Evolutionary conservation across 2,888 invertebrate species (phyloP), one percentile per base, ranked within the genome.

Genomic region (Lepidocyrtoides sp.): DNA sequence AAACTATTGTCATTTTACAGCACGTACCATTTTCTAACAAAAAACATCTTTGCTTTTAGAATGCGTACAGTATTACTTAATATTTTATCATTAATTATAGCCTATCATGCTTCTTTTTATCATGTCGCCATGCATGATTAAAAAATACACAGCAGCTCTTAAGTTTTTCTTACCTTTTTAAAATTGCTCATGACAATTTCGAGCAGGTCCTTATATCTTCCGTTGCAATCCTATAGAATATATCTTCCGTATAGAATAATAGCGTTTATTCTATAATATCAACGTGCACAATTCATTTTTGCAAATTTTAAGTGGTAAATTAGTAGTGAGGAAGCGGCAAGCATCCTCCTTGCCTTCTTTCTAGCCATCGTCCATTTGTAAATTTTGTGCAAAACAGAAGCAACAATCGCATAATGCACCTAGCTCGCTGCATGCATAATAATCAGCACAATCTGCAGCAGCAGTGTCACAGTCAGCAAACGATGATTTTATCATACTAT

Each of bases 61-160:
- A n/a, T n/a, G 17, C 51, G 17, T 3, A 4, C 17, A 51, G 17
- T 44, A 17, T 17, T 7, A 60, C 26, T 60, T n/a, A 54, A 10
- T 60, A 1, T 26, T 23, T 23, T 60, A 20, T 57, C 3, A 20
- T 20, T 20, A 2, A 20, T 60, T 14, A 7, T 51, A 4, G 1
- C 1, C 44, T n/a, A 8, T 23, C 10, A 20, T 54, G 32, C 32
- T 83, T 69, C 51, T 32, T 51, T 12, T 32, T 10, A 17, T 48
- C n/a, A n/a, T n/a, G n/a, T n/a, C n/a, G 26, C 20, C 32, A 41
- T 60, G 26, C 17, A 23, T 54, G 60, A 75, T 75, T 75, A 85
- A 63, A 81, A 66, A 79, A 79, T 87, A 66, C 48, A 81, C 87
- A 54, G 81, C 51, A 88, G 87, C 77, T 17, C 3, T 5, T 7